Base-by-base conservation (phyloP, 2,888 invertebrate genomes). In the Lepidochitona cinerea region DNA sequence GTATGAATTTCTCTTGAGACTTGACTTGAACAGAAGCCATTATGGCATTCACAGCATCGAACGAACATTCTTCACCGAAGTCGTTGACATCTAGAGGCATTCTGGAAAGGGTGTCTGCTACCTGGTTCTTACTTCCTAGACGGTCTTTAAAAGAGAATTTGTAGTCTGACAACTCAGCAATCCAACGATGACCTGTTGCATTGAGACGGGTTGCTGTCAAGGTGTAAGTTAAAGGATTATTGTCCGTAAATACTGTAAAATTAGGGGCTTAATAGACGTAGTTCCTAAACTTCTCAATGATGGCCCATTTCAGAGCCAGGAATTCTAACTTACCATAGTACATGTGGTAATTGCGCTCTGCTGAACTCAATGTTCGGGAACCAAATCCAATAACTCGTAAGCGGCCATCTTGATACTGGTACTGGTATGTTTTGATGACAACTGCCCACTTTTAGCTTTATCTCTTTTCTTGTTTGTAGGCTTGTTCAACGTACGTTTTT, bases 161-260 rank as follows among this genome's bases (percentile, higher is more conserved):
- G 49, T 72, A 76, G 12, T 71, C 54, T 1, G 69, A n/a, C 54
- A 76, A 64, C 6, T 37, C 74, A 9, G 71, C 69, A 23, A 74
- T 6, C 74, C 72, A 76, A n/a, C n/a, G n/a, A 32, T 74, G 74
- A 6, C 71, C 68, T n/a, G 72, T 70, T 6, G 74, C 74, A 72
- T 74, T 71, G 53, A 76, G 37, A 37, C 70, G 71, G 9, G 72
- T 70, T 32, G 74, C 65, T 6, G 74, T 69, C 5, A 74, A 49
- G 18, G 69, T 36, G 37, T 74, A 74, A 3, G 71, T 76, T 12
- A 72, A 66, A 6, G 71, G 72, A 35, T 73, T 75, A 37, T 73
- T 73, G 52, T 36, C 66, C 14, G n/a, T 66, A 1, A 36, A 66
- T 14, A 33, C 35, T n/a, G 35, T 37, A 29, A 66, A 66, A 35